phyloP scores from a whole-genome alignment of 2,113 vertebrate species.

The Tupaia chinensis region DNA sequence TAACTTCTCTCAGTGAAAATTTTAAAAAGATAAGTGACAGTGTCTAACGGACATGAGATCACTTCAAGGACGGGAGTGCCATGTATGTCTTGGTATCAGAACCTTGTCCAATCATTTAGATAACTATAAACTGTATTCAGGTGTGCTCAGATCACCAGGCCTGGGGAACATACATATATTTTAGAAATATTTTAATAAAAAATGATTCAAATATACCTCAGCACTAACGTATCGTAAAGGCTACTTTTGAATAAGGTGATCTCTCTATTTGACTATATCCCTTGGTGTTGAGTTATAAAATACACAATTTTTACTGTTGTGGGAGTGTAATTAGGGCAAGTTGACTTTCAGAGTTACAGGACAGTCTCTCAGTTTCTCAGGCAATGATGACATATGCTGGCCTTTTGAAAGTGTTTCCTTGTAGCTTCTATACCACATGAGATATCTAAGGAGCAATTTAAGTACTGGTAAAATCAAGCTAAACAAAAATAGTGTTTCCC shows the following conservation, averaged over 20 bases:
- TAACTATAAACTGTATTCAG: background rate
- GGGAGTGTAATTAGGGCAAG: background rate
- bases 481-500: background rate
- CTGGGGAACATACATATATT: background rate
- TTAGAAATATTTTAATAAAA: background rate
- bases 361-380: background rate
- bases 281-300: constrained; percentile 22
- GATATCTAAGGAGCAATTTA: background rate
- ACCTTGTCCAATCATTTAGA: background rate
- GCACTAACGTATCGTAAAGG: background rate
- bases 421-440: background rate
- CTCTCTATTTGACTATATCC: background rate
- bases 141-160: background rate
- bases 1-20: background rate
- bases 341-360: background rate
- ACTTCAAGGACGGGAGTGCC: background rate
- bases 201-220: background rate
- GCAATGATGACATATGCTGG: background rate
- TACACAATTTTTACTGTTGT: background rate
- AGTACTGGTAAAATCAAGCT: background rate
- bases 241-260: background rate
- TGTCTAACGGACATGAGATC: background rate
- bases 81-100: background rate
- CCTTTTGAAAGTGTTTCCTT: background rate
- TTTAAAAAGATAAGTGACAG: background rate